Base-by-base conservation (phyloP, 2,888 invertebrate species). In the Pseudoips prasinana region DNA sequence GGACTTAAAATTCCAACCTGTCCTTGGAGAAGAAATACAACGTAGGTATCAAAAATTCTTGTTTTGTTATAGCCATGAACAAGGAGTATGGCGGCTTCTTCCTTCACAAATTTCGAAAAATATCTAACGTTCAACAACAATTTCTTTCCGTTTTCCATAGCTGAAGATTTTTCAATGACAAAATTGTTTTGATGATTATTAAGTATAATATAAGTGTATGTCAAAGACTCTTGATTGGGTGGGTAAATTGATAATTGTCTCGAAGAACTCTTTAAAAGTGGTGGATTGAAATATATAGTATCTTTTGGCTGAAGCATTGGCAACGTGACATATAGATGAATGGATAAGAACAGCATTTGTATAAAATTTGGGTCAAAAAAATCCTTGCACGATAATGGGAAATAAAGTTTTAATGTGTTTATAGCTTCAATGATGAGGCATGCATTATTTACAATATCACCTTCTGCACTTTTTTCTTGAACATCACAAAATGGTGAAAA, bases 301-400 rank as follows among this genome's bases (percentile, higher is more conserved):
- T 88, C 84, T 59, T 70, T 83, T 1, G 88, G 80, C 28, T 70
- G 78, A 34, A 84, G 90, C 65, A 86, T 85, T 1, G 92, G 92
- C 19, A 92, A 63, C 3, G 81, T 75, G 3, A 90, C 79, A 53
- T 90, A 92, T 10, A 93, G 71, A 64, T 90, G 90, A 17, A 82
- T 70, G 0, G 90, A 81, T 25, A 92, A 65, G 74, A 92, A 90
- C 8, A 92, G 38, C 89, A 92, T 91, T 47, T 91, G 89, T 22
- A 92, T 65, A 41, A 78, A 77, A 64, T 90, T 91, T 0, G 91
- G 90, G 10, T 81, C 31, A 1, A 89, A 62, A 34, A 93, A 89
- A 39, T 91, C 89, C 28, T 65, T 68, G 8, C 91, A 90, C 8
- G 58, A 69, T 25, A 92, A 51, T 2, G 90, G 83, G 55, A 91